Evolutionary conservation across 1,140 invertebrate genomes (phyloP), one percentile per base, ranked within the genome.

Genomic region (Drosophila subpulchrella): DNA sequence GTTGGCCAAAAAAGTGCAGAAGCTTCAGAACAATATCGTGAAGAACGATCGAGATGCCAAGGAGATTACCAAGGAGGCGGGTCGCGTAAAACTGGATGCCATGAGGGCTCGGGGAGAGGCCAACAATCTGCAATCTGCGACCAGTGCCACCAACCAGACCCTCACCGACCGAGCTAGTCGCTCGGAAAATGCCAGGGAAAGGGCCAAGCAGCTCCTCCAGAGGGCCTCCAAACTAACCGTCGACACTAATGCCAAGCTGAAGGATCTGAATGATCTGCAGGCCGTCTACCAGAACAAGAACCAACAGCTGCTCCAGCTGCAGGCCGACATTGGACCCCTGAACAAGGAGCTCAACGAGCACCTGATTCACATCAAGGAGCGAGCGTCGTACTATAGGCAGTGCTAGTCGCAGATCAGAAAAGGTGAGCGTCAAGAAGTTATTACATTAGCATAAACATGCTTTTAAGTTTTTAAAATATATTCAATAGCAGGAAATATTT

Each of bases 171-270:
- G 96, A 67, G 94, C 95, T 5, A 93, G 93, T 61, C 93, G 94
- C 51, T 96, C 95, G 34, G 94, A 94, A 51, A 93, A 92, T 4
- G 95, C 96, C 0, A 95, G 96, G 73, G 94, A 95, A 56, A 94
- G 95, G 67, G 96, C 97, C 6, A 95, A 96, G 76, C 92, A 93
- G 32, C 91, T 98, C 20, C 93, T 97, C 30, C 94, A 96, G 66
- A 93, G 95, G 65, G 97, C 97, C 3, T 96, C 95, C 48, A 95
- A 95, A 71, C 92, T 98, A 1, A 96, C 96, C 0, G 95, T 95
- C 59, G 95, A 96, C 70, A 96, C 96, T 0, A 95, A 95, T 74
- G 94, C 93, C 11, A 97, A 97, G 90, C 93, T 97, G 10, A 95
- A 95, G 73, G 94, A 96, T 70, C 92, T 98, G 17, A 76, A 91